Evolutionary conservation across 2,888 invertebrate genomes (phyloP).

Genomic region (Andrena haemorrhoa): DNA sequence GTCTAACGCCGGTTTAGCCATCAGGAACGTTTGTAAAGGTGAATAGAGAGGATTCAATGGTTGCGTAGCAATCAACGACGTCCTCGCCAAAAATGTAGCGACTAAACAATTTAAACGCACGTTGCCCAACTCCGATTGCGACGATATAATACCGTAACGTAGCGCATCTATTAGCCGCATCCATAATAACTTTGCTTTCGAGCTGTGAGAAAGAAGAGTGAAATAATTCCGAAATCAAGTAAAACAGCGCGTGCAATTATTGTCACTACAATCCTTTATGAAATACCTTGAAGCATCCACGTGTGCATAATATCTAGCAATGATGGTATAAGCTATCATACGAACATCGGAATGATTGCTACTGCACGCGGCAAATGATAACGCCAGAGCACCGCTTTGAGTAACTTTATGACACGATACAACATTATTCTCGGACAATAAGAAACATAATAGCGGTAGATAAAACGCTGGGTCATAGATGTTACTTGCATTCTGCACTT

Average conservation of each 20-base stretch:
- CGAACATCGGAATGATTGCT: conserved; percentile 89
- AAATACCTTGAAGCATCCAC: conserved; percentile 89
- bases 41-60: conserved; percentile 92
- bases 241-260: background rate
- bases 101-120: conserved; percentile 87
- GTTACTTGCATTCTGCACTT: conserved; percentile 77
- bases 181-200: conserved; percentile 89
- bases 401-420: conserved; percentile 90
- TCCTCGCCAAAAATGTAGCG: conserved; percentile 90
- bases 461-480: conserved; percentile 94
- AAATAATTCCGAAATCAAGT: background rate
- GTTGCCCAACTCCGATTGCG: conserved; percentile 68
- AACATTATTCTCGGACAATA: conserved; percentile 91
- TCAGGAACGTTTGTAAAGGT: conserved; percentile 91
- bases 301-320: conserved; percentile 91
- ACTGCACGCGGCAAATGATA: conserved; percentile 90
- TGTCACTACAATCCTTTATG: conserved; percentile 1
- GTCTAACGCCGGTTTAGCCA: conserved; percentile 92
- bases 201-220: conserved; percentile 78
- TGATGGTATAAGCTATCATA: conserved; percentile 90
- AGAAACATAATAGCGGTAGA: conserved; percentile 90
- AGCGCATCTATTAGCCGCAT: conserved; percentile 89
- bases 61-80: conserved; percentile 90
- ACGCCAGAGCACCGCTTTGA: conserved; percentile 89
- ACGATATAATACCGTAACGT: conserved; percentile 87